Base-by-base conservation (phyloP, 2,113 vertebrate genomes). In the Cyanistes caeruleus region DNA sequence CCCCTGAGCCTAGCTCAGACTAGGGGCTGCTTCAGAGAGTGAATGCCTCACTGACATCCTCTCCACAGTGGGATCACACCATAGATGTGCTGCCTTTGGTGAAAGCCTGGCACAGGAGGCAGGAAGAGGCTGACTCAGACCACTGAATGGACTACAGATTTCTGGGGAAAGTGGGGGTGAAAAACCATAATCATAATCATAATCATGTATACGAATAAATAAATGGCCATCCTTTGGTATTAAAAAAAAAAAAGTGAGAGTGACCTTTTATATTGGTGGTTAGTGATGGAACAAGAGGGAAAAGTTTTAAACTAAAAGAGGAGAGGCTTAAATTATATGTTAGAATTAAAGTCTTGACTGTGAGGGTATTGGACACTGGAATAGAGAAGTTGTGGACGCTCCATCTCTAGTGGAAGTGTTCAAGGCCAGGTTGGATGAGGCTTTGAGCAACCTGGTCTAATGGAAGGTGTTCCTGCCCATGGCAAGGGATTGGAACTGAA, bases 191-290 rank as follows among this genome's bases (percentile, higher is more conserved):
- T 20, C 14, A 27, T 25, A 18, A 41, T 7, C 7, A 22, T 31
- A 13, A 28, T 11, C 31, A 30, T 0, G 23, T 13, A 24, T 6
- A 41, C 11, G 44, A 16, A 76, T n/a, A 41, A 41, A n/a, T 31
- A 37, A 68, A 15, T 33, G 8, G 2, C 5, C 13, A n/a, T 53
- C 23, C 11, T 41, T 70, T 56, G 21, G 3, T 41, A 25, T 5
- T 6, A 28, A 63, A 67, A 31, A 62, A 48, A 39, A 39, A 39
- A 20, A 1, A 53, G 5, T 6, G 12, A 79, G 11, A 16, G 9
- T 0, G 2, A 35, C 4, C 5, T 43, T n/a, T 64, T 30, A 55
- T 30, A 9, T 27, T 7, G 9, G 4, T 9, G 44, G 9, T 37
- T 44, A 21, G 8, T 22, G 27, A 62, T 15, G 11, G 25, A 39